Conservation (phyloP, 1,140 invertebrate genomes). For the Mamestra configurata region DNA sequence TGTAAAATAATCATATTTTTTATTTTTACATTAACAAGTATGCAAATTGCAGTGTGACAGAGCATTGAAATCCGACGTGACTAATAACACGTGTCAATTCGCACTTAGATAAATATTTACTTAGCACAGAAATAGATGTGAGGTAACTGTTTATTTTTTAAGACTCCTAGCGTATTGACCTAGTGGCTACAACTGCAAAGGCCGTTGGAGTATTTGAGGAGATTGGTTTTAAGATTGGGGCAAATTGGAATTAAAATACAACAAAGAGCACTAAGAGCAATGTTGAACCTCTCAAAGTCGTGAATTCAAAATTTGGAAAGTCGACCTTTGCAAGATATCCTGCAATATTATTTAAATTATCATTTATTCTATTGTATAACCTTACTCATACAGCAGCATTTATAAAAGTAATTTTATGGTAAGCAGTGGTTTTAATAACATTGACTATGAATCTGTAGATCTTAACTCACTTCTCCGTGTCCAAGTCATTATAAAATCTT, state of each 20-base stretch:
- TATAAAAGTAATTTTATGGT: no score
- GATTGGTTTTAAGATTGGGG: background rate
- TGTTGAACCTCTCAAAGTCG: background rate
- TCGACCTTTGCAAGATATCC: no score
- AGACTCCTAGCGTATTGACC: conserved; percentile 17
- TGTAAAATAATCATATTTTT: background rate
- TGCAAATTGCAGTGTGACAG: conserved; percentile 22
- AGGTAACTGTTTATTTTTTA: conserved; percentile 33
- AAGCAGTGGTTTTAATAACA: no score
- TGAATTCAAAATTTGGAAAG: background rate
- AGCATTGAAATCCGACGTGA: background rate
- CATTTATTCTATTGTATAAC: no score
- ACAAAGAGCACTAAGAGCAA: background rate
- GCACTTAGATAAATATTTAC: conserved; percentile 35
- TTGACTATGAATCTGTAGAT: no score
- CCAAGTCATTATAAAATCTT: no score
- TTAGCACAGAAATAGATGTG: conserved; percentile 26
- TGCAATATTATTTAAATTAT: no score
- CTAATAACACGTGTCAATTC: conserved; percentile 29
- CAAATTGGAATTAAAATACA: conserved; percentile 5
- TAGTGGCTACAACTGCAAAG: background rate
- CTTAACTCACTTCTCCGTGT: no score
- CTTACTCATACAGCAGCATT: no score
- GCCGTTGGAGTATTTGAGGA: background rate
- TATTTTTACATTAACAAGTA: conserved; percentile 20